Evolutionary conservation across 53 echinoderm and acorn worm species (phyloP), one percentile per base, ranked within the genome.

Genomic region (Stichopus horrens): DNA sequence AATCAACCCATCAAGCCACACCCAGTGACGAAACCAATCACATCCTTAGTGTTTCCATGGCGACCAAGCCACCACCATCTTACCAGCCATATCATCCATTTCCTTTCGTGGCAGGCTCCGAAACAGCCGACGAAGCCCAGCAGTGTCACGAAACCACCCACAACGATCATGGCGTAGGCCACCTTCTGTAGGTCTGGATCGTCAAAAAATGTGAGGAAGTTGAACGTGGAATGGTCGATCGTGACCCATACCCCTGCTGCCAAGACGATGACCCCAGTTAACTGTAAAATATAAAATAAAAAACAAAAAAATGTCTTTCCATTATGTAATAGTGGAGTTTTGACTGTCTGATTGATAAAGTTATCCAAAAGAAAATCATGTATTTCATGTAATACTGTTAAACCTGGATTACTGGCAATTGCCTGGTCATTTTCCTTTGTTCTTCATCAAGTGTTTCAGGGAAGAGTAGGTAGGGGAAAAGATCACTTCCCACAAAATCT

Each of bases 101-200:
- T 94, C 16, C 93, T 91, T 89, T 99, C 99, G 63, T 95, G 95
- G 56, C 99, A 99, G 7, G 99, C 99, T n/a, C 99, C 99, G 58
- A 96, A 95, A 86, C 99, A 99, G 13, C 99, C 99, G 51, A 99
- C 87, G 88, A 99, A 99, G 0, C 99, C 99, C 0, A 99, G 91
- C 52, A 99, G 89, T 10, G 99, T 99, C 56, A 99, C 94, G 21
- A 99, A 93, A 20, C 96, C 96, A 37, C 99, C 99, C 81, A 99
- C 83, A 13, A 90, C 99, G 83, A 99, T 99, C 93, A 96, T 94
- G 71, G 92, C 92, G 77, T 92, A 99, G 11, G 94, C 99, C 74
- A 94, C 16, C 23, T 90, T 92, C 85, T 91, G 91, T 88, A 99
- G 93, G 86, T 93, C 86, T 6, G 99, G 99, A 73, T 94, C 92